Evolutionary conservation across 2,113 vertebrate genomes (phyloP).

Genomic region (Serinus canaria): DNA sequence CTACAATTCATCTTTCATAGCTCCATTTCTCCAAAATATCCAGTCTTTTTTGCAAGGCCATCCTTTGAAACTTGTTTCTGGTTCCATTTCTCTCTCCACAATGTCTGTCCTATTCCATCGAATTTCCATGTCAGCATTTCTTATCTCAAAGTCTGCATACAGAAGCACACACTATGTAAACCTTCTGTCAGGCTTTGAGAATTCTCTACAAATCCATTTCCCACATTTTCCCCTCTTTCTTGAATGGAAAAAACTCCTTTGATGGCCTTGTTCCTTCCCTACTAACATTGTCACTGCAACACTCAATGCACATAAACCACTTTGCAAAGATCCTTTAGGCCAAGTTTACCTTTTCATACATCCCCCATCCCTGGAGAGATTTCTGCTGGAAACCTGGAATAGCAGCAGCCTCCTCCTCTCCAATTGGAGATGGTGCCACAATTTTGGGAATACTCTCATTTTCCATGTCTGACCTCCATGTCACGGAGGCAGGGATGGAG

Average conservation of each 20-base stretch:
- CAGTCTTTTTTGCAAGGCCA: not conserved
- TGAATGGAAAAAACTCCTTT: not conserved
- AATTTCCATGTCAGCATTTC: not conserved
- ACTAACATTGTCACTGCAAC: not conserved
- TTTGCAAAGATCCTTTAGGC: not conserved
- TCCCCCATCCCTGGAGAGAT: not conserved
- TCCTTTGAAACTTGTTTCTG: not conserved
- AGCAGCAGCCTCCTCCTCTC: not conserved
- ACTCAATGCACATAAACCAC: not conserved
- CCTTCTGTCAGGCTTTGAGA: not conserved
- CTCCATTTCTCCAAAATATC: not conserved
- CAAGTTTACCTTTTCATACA: not conserved
- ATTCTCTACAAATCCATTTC: not conserved
- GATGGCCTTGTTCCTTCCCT: not conserved
- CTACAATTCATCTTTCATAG: not conserved
- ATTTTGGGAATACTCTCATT: not conserved
- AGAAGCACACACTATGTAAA: not conserved
- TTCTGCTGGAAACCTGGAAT: not conserved
- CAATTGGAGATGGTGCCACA: not conserved
- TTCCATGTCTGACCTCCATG: not conserved
- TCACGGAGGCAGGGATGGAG: not conserved
- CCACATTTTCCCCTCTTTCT: not conserved
- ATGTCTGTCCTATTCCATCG: not conserved
- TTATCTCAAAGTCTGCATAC: not conserved
- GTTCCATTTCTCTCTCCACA: not conserved